Base-by-base conservation (phyloP, 2,888 invertebrate species). In the Aporophyla lueneburgensis region DNA sequence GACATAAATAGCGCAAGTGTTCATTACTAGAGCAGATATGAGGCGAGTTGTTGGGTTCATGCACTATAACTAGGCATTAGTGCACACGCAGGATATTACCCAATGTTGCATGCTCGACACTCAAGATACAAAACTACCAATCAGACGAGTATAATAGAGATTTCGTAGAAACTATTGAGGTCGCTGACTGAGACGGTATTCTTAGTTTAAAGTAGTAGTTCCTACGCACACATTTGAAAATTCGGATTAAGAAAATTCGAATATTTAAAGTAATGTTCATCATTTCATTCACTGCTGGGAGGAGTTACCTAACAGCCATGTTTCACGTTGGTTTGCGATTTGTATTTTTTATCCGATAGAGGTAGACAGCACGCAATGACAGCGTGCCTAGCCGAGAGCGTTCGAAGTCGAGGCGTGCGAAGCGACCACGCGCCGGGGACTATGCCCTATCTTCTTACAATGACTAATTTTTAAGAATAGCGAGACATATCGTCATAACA, bases 391-490 rank as follows among this genome's bases (percentile, higher is more conserved):
- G 51, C 67, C 69, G 69, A 76, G 73, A 74, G 62, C 40, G 68
- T 73, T 72, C 73, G 40, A 68, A 86, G 87, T 78, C 86, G 86
- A 86, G 81, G 81, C 80, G 84, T 71, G 81, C 58, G 40, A 58
- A 66, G 71, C 86, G 87, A 75, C 85, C 82, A 80, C 81, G 77
- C 71, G 81, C 67, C 58, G 90, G 79, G 93, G 92, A 93, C 93
- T 94, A 90, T 94, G 94, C 89, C 91, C 93, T 82, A 81, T 83
- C 84, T 87, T 81, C 78, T 80, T 73, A 84, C 84, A 82, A 84
- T 92, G 91, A 91, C 90, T 91, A 92, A 92, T 91, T 87, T 85
- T 83, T 78, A 84, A 87, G 87, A 91, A 91, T 89, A 92, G 88
- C 83, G 61, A 87, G 80, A 80, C 74, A 75, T 75, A 46, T 70